These are phyloP conservation scores for Anguilla rostrata DNA, from an alignment of 2,113 vertebrate genomes.

Conservation along the genomic window DNA sequence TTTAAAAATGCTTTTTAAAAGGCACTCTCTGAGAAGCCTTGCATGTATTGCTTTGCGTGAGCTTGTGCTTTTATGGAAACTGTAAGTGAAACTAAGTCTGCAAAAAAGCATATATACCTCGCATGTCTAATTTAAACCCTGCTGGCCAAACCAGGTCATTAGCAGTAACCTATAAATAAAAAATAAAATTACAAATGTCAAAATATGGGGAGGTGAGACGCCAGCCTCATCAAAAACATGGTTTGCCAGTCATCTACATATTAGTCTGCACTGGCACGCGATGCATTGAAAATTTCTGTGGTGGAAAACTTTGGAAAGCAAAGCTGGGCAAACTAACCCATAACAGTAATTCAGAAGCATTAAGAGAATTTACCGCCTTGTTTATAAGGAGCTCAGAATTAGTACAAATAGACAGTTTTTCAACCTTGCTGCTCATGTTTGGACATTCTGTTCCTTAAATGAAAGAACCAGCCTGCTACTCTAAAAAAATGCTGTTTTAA, in stretches of 20 bases:
- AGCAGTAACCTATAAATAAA: not conserved
- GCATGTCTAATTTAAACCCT: not conserved
- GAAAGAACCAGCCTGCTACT: not conserved
- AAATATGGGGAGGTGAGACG: not conserved
- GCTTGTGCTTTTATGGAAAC: not conserved
- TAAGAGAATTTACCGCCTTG: slow-evolving; percentile 31
- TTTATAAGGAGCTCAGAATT: slow-evolving; percentile 30
- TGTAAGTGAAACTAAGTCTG: not conserved
- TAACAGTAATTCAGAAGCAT: slow-evolving; percentile 16
- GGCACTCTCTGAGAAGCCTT: not conserved
- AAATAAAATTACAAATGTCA: not conserved
- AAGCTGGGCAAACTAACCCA: slow-evolving; percentile 29
- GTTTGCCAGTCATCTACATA: not conserved
- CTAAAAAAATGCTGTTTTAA: slow-evolving; percentile 11
- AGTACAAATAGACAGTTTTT: slow-evolving; percentile 17
- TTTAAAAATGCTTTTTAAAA: not conserved
- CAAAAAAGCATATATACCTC: not conserved
- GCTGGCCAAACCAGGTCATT: not conserved
- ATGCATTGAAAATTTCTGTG: slow-evolving; percentile 17
- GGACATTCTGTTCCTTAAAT: slow-evolving; percentile 3
- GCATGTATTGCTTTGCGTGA: not conserved
- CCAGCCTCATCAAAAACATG: slow-evolving; percentile 9
- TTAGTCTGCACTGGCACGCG: not conserved
- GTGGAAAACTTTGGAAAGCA: slow-evolving; percentile 20
- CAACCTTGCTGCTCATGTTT: slow-evolving; percentile 1